These are phyloP conservation scores for Phortica okadai DNA, from an alignment of 2,888 invertebrate genomes.

Conservation along the genomic window DNA sequence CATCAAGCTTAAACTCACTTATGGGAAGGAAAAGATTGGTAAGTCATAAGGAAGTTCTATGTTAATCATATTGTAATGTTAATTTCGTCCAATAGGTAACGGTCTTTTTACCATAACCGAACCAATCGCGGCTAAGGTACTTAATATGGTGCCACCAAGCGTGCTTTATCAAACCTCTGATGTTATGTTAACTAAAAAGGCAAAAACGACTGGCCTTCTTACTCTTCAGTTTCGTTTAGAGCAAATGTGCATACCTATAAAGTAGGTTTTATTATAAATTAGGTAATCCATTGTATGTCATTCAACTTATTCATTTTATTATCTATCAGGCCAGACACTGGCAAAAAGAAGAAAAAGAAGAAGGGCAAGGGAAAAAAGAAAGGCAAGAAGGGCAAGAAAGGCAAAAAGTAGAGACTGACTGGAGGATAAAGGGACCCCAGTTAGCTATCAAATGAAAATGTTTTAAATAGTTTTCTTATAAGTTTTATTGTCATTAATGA, in stretches of 20 bases:
- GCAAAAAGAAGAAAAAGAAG: constrained; percentile 32
- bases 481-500: constrained; percentile 34
- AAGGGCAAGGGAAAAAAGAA: constrained; percentile 36
- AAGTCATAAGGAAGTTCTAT: not conserved
- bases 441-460: no score
- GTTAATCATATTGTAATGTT: not conserved
- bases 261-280: not conserved
- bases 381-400: constrained; percentile 43
- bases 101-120: not conserved
- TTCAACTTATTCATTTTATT: not conserved
- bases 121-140: not conserved
- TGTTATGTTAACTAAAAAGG: not conserved
- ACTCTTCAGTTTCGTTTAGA: not conserved
- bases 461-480: no score
- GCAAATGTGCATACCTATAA: not conserved
- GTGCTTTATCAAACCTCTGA: not conserved
- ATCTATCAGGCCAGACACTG: not conserved
- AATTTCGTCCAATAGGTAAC: not conserved
- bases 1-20: not conserved
- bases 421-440: no score
- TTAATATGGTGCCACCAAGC: not conserved
- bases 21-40: not conserved
- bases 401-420: constrained; percentile 33
- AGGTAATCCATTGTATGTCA: not conserved
- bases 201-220: not conserved